These are phyloP conservation scores for Sebastes matsubarae DNA, from an alignment of 2,797 vertebrate species.

Conservation along the genomic window DNA sequence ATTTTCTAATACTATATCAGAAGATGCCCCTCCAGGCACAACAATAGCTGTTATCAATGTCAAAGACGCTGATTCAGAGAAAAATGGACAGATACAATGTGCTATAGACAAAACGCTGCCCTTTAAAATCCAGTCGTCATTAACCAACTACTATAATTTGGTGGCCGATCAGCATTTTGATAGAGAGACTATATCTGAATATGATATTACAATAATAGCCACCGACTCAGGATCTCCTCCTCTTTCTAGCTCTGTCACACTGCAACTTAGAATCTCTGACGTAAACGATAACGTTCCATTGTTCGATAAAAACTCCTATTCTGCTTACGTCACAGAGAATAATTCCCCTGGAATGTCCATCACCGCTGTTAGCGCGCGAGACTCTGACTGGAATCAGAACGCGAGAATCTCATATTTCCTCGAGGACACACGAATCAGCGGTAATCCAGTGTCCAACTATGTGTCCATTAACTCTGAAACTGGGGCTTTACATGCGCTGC, in stretches of 20 bases:
- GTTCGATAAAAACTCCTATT: no score
- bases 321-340: no score
- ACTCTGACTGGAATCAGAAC: no score
- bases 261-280: no score
- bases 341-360: no score
- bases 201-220: neutral
- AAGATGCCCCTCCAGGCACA: conserved; percentile 60
- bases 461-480: no score
- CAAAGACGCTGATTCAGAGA: conserved; percentile 59
- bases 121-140: conserved; percentile 59
- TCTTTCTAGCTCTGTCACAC: neutral
- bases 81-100: conserved; percentile 52
- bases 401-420: no score
- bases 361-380: no score
- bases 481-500: no score
- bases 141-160: conserved; percentile 63
- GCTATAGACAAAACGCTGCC: neutral
- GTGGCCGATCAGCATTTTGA: conserved; percentile 54
- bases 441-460: no score
- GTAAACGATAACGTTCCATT: no score
- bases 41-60: conserved; percentile 65
- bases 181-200: conserved; percentile 54
- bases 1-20: conserved; percentile 59
- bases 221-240: neutral
- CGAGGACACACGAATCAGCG: no score